Percentiles rank a stretch among this genome's conserved stretches.
phyloP scores from a whole-genome alignment of 2,888 invertebrate genomes.

The Pheosia gnoma region DNA sequence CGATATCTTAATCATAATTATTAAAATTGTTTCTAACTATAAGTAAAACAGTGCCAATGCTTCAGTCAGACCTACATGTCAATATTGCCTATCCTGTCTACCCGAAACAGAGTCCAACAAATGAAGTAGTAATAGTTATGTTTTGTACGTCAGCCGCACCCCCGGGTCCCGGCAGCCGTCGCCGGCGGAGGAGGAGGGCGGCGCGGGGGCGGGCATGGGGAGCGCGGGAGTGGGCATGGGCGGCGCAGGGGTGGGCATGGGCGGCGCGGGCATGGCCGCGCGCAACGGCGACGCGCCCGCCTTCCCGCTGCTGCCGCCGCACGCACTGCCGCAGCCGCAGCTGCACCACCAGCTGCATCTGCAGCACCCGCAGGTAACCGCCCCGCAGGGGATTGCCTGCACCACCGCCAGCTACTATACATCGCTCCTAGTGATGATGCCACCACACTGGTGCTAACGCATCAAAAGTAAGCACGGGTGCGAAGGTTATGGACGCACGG shows the following conservation, averaged over 20 bases:
- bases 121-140: slow-evolving; percentile 7
- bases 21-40: too few relatives aligned
- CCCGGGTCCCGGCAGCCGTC: slow-evolving; percentile 96
- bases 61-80: too few relatives aligned
- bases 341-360: slow-evolving; percentile 76
- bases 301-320: slow-evolving; percentile 77
- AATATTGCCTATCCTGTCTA: not conserved
- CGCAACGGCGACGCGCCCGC: slow-evolving; percentile 76
- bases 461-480: too few relatives aligned
- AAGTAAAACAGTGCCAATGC: too few relatives aligned
- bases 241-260: slow-evolving; percentile 1
- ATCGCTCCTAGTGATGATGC: too few relatives aligned
- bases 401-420: too few relatives aligned
- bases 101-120: not conserved
- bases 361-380: slow-evolving; percentile 72
- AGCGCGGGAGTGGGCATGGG: slow-evolving; percentile 81
- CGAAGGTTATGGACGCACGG: too few relatives aligned
- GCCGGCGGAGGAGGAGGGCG: slow-evolving; percentile 93
- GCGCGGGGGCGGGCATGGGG: slow-evolving; percentile 84
- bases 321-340: slow-evolving; percentile 75
- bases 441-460: too few relatives aligned
- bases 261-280: slow-evolving; percentile 52
- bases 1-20: too few relatives aligned
- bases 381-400: too few relatives aligned
- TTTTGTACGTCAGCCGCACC: slow-evolving; percentile 87